Percentiles rank a stretch among this genome's conserved stretches.
phyloP scores from a whole-genome alignment of 2,113 vertebrate genomes.

The Ellobius talpinus region DNA sequence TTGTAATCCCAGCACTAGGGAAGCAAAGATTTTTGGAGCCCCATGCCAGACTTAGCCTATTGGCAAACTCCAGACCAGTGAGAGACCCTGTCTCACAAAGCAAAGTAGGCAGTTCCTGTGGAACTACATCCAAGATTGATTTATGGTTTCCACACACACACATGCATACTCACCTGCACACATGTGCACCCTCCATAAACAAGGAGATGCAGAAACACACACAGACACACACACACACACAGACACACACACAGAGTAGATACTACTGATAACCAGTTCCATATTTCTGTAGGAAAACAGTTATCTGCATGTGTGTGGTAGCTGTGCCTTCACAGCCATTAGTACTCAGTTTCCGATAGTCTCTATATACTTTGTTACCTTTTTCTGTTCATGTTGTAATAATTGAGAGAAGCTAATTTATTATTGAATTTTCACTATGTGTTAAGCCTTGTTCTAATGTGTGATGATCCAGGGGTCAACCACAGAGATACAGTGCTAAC shows the following conservation, averaged over 20 bases:
- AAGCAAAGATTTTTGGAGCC: not conserved
- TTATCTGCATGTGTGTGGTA: not conserved
- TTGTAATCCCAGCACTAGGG: not conserved
- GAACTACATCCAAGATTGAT: not conserved
- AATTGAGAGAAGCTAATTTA: not conserved
- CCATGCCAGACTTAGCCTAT: not conserved
- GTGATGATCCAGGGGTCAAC: not conserved
- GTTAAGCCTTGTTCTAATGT: not conserved
- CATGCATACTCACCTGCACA: not conserved
- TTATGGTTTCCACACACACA: not conserved
- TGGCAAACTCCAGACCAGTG: not conserved
- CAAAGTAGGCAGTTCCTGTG: not conserved
- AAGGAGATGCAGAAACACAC: not conserved
- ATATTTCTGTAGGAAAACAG: not conserved
- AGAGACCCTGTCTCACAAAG: not conserved
- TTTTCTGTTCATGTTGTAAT: constrained; percentile 17
- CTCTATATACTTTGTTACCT: not conserved
- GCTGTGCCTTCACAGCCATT: not conserved
- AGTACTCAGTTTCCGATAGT: not conserved
- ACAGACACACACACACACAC: not conserved
- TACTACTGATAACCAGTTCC: not conserved
- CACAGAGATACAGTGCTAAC: not conserved
- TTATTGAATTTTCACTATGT: not conserved
- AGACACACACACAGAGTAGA: not conserved
- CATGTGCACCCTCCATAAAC: not conserved